Base-by-base conservation (phyloP, 2,113 vertebrate species). In the Melanerpes aurifrons region DNA sequence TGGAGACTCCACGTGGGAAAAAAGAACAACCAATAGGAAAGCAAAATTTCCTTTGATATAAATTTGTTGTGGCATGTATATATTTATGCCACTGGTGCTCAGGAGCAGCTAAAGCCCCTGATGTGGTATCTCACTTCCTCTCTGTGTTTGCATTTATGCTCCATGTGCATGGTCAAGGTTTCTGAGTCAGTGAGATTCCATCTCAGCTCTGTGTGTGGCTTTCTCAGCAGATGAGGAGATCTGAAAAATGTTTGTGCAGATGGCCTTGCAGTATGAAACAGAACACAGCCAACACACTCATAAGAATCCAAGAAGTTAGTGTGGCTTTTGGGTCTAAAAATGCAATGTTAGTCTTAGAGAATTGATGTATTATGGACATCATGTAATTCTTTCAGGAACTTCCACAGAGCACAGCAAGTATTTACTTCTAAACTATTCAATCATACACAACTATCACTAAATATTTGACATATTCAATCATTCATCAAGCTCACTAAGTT, bases 391-490 rank as follows among this genome's bases (percentile, higher is more conserved):
- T 85, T 40, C 56, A 43, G 57, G n/a, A 87, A 68, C 14, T 61
- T 77, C 15, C 59, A 88, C 6, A n/a, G 54, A 88, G 54, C 8
- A 59, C 37, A 79, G n/a, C 56, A 92, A 78, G 89, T 79, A 89
- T 76, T 95, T 76, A 74, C 14, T 75, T 24, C 24, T 84, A 73
- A 94, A 92, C 79, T 75, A 92, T 92, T 87, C 12, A 88, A 5
- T 63, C 1, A 1, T 62, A 89, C 19, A 66, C 40, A 86, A 47
- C 29, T 87, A 76, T 75, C 50, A 73, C 74, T 90, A 82, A 95
- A 92, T 89, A 89, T 95, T 89, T 95, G 21, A 91, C 92, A 67
- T 37, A 76, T 82, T 93, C 40, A 76, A 4, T 76, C 68, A 73
- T 56, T 9, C 0, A 54, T 67, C 32, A 3, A 0, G 35, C n/a